Percentiles rank a stretch among this genome's conserved stretches.
Conservation (phyloP, 2,888 invertebrate species). For the Biston stratarius region DNA sequence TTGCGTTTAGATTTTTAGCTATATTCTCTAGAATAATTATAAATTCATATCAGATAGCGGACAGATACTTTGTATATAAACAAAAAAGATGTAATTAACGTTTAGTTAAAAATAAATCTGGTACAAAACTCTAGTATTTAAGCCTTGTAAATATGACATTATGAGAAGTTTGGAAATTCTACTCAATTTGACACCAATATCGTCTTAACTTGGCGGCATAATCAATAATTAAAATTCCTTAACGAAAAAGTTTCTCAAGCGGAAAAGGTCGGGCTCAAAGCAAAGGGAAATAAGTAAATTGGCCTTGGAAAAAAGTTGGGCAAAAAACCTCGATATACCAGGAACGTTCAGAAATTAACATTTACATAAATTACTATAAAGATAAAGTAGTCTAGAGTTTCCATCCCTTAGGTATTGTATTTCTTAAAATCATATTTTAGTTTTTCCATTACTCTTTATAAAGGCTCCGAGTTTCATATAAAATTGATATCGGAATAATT, state of each 20-base stretch:
- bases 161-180: background rate
- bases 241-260: constrained; percentile 49
- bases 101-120: no score
- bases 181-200: constrained; percentile 57
- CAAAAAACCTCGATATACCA: constrained; percentile 23
- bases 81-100: no score
- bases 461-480: constrained; percentile 3
- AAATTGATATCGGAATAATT: constrained; percentile 1
- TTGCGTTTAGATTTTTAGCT: no score
- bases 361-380: constrained; percentile 37
- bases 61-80: no score
- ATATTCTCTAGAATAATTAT: no score
- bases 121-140: background rate
- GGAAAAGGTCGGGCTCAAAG: constrained; percentile 52
- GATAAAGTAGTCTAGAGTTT: constrained; percentile 26
- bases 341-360: constrained; percentile 35
- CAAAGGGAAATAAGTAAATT: constrained; percentile 56
- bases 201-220: constrained; percentile 52
- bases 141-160: background rate
- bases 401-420: constrained; percentile 22
- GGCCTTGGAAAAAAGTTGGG: constrained; percentile 41
- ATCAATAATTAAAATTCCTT: constrained; percentile 69
- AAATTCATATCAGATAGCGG: no score
- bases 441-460: constrained; percentile 6
- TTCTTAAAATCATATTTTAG: constrained; percentile 7